Conservation (phyloP, 2,888 invertebrate genomes). For the Amaurobius ferox region DNA sequence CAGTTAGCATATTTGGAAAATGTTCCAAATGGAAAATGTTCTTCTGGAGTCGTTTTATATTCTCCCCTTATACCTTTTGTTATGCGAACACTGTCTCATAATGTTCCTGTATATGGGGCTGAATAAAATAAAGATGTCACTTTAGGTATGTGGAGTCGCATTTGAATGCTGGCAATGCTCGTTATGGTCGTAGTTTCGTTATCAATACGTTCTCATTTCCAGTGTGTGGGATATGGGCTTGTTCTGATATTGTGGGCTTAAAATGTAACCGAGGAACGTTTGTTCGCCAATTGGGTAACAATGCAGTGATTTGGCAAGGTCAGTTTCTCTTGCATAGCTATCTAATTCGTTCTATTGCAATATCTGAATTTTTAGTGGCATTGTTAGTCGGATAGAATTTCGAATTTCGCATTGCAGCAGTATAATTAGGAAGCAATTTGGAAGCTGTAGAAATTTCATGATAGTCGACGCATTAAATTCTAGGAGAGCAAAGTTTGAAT, state of each 20-base stretch:
- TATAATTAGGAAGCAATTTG: neutral
- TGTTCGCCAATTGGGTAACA: conserved; percentile 1
- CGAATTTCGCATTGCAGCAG: neutral
- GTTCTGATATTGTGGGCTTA: neutral
- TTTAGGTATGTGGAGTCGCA: neutral
- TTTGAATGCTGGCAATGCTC: neutral
- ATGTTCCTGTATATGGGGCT: neutral
- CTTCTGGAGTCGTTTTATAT: neutral
- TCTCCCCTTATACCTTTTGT: neutral
- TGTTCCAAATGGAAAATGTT: neutral
- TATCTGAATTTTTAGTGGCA: neutral
- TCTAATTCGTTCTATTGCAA: neutral
- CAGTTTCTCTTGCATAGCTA: neutral
- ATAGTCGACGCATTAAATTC: too few relatives aligned
- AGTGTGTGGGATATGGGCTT: neutral
- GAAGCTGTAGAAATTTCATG: too few relatives aligned
- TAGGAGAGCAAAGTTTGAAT: too few relatives aligned
- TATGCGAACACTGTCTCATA: conserved; percentile 11
- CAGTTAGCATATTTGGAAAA: conserved; percentile 6
- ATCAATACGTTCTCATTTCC: neutral
- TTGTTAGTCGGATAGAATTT: neutral
- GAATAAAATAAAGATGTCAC: conserved; percentile 16
- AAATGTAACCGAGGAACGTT: neutral
- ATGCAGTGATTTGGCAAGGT: neutral
- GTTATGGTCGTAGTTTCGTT: neutral